Evolutionary conservation across 1,140 invertebrate species (phyloP), one percentile per base, ranked within the genome.

Genomic region (Diprion similis): DNA sequence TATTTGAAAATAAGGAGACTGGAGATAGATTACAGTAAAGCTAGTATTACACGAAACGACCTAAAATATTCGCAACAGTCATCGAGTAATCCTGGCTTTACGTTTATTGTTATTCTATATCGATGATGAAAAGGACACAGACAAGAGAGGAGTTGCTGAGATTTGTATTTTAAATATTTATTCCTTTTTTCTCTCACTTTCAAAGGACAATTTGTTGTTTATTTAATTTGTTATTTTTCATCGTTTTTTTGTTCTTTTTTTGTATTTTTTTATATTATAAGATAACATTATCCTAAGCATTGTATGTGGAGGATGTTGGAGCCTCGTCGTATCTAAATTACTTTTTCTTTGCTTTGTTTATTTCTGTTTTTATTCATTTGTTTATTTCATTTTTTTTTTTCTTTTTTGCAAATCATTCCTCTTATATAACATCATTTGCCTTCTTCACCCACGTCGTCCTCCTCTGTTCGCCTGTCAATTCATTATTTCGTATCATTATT

Each of bases 231-330:
- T 88, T 88, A 88, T 87, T 87, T 85, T 85, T 87, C 87, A n/a
- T 47, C 46, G 24, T 19, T 80, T 81, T 78, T 73, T 79, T 81
- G n/a, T 84, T 83, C 81, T 82, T 87, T 85, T 76, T 86, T 87
- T 87, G 86, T 87, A 87, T 87, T 87, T 88, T 83, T 86, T 87
- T 87, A 86, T 84, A 86, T 86, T 87, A 87, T 87, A 86, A 87
- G 85, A 87, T 88, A 88, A 88, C 86, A 87, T 88, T 88, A 88
- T 86, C 83, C 87, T 87, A 88, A 86, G 85, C 84, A 87, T 86
- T 84, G 85, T 37, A 37, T 37, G 24, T 86, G 78, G 82, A 84
- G 86, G 85, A 84, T 72, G 74, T 37, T 78, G 71, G 71, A 76
- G 77, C 85, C 84, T 85, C 82, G 79, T 84, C 79, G 81, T 88